Percentiles rank a stretch among this genome's conserved stretches.
Conservation (phyloP, 2,797 vertebrate genomes). For the Melanotaenia maccullochi region DNA sequence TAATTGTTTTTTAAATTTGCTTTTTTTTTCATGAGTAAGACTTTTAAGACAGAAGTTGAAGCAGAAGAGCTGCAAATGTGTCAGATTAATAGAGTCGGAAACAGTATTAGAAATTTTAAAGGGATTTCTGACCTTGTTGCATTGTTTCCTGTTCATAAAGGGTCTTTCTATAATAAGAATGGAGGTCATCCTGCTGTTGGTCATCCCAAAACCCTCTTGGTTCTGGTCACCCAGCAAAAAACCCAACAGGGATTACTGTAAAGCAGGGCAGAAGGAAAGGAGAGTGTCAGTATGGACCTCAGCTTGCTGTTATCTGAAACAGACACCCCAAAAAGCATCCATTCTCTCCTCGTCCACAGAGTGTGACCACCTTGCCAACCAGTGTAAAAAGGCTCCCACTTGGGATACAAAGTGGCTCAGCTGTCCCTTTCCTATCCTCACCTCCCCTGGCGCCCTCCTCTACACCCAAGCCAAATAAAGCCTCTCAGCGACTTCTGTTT, state of each 20-base stretch:
- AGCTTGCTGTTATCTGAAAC: slow-evolving; percentile 64
- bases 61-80: too few species aligned
- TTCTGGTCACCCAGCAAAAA: slow-evolving; percentile 64
- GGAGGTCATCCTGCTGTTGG: slow-evolving; percentile 61
- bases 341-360: slow-evolving; percentile 42
- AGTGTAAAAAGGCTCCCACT: slow-evolving; percentile 63
- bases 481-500: slow-evolving; percentile 81
- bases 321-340: slow-evolving; percentile 45
- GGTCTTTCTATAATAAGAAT: slow-evolving; percentile 46
- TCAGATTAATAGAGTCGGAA: neutral
- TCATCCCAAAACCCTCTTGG: slow-evolving; percentile 64
- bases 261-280: slow-evolving; percentile 59
- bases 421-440: slow-evolving; percentile 64
- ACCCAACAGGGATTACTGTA: slow-evolving; percentile 73
- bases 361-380: slow-evolving; percentile 45
- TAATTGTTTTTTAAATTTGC: neutral
- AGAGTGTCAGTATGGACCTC: slow-evolving; percentile 53
- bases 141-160: slow-evolving; percentile 1
- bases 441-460: slow-evolving; percentile 57
- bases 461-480: slow-evolving; percentile 80
- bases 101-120: neutral
- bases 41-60: neutral
- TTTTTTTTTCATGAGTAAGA: neutral
- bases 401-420: slow-evolving; percentile 72
- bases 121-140: neutral